phyloP scores from a whole-genome alignment of 2,797 vertebrate species.

The Microhierax caerulescens region DNA sequence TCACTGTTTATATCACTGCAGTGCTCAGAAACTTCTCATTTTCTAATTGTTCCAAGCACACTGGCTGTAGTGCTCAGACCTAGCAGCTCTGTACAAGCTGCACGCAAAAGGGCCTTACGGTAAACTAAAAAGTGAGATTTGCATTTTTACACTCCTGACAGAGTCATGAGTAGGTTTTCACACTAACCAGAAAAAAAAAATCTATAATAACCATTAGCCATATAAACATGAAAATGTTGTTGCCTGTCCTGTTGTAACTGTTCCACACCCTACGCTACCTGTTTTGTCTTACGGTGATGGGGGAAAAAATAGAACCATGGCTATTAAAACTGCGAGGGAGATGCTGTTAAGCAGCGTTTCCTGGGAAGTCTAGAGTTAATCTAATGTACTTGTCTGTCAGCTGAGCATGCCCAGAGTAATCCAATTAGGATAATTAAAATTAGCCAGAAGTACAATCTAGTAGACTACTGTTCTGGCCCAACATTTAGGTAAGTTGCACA shows the following conservation, averaged over 20 bases:
- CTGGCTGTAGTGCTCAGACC: not conserved
- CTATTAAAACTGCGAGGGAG: not conserved
- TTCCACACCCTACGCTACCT: not conserved
- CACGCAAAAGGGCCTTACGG: fast-evolving
- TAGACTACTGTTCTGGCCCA: not conserved
- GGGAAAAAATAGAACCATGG: not conserved
- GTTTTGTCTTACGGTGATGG: not conserved
- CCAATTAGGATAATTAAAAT: not conserved
- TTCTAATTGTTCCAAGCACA: not conserved
- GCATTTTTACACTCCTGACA: not conserved
- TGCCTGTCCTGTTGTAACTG: not conserved
- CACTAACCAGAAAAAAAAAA: not conserved
- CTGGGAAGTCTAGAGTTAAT: not conserved
- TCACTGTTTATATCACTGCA: fast-evolving
- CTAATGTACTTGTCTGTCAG: not conserved
- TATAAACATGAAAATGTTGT: not conserved
- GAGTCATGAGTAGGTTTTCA: not conserved
- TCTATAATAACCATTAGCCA: not conserved
- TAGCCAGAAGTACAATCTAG: not conserved
- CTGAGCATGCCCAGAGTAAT: not conserved
- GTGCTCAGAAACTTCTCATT: not conserved
- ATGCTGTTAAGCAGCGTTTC: not conserved
- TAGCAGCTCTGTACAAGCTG: not conserved
- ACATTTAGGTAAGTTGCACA: not conserved
- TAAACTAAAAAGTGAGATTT: not conserved